phyloP scores from a whole-genome alignment of 2,113 vertebrate genomes.

The Bungarus multicinctus region DNA sequence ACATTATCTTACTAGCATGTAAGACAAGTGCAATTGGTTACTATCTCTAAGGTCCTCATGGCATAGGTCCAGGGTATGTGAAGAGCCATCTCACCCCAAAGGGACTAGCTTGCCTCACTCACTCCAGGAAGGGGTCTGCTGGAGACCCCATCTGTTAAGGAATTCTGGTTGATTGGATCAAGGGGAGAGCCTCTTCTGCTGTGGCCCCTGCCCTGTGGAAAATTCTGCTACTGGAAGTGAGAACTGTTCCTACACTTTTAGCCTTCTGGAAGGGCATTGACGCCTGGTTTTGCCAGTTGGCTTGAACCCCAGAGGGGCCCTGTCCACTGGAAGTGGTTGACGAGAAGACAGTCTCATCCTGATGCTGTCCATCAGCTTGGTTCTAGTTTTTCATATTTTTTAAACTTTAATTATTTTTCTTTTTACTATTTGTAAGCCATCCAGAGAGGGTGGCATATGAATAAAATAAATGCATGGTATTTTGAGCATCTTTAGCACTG shows the following conservation, averaged over 20 bases:
- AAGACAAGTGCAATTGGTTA: not conserved
- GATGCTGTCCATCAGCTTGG: not conserved
- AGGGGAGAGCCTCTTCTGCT: not conserved
- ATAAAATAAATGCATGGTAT: not conserved
- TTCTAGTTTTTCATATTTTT: not conserved
- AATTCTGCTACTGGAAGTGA: not conserved
- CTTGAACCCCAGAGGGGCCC: not conserved
- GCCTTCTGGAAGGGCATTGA: not conserved
- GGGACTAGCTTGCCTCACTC: not conserved
- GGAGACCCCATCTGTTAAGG: not conserved
- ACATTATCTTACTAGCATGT: not conserved
- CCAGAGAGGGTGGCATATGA: not conserved
- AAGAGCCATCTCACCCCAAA: not conserved
- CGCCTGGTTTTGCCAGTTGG: not conserved
- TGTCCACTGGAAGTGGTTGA: not conserved
- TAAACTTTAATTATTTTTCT: not conserved
- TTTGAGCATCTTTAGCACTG: not conserved
- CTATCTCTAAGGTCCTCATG: not conserved
- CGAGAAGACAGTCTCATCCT: not conserved
- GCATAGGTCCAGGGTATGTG: not conserved
- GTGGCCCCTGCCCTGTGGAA: not conserved
- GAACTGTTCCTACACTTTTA: not conserved
- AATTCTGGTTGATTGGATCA: not conserved
- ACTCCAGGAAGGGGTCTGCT: not conserved
- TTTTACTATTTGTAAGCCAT: not conserved